phyloP scores from a whole-genome alignment of 2,888 invertebrate species.

The Athalia cordata region DNA sequence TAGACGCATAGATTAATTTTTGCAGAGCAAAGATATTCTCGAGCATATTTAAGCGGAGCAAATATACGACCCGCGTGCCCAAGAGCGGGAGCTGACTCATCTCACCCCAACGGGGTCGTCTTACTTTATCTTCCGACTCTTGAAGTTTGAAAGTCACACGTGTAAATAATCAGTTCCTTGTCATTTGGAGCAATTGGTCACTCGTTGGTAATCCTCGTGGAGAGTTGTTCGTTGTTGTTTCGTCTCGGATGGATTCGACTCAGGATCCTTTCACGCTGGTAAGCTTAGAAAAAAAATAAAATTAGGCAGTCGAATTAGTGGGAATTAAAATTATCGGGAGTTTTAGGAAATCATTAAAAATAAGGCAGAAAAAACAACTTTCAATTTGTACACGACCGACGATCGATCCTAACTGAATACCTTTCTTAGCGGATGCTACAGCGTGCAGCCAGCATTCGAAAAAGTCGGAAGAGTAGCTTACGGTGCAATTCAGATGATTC shows the following conservation, averaged over 20 bases:
- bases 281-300: background rate
- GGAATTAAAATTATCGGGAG: no score
- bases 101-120: slow-evolving; percentile 3
- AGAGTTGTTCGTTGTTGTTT: slow-evolving; percentile 8
- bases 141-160: background rate
- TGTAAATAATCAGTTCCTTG: slow-evolving; percentile 9
- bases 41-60: background rate
- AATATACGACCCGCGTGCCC: no score
- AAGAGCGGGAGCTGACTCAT: background rate
- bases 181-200: slow-evolving; percentile 10
- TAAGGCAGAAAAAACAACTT: no score
- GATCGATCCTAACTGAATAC: background rate
- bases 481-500: slow-evolving; percentile 27
- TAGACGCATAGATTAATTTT: no score
- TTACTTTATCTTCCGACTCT: background rate
- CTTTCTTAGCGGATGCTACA: slow-evolving; percentile 29
- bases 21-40: no score
- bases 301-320: no score
- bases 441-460: slow-evolving; percentile 34
- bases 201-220: background rate
- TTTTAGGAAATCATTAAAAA: no score
- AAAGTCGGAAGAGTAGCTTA: slow-evolving; percentile 11
- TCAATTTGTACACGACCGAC: no score
- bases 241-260: slow-evolving; percentile 19
- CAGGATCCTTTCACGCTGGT: slow-evolving; percentile 28